These are phyloP conservation scores for Drosophila mojavensis DNA, from an alignment of 1,140 invertebrate genomes.

Conservation along the genomic window DNA sequence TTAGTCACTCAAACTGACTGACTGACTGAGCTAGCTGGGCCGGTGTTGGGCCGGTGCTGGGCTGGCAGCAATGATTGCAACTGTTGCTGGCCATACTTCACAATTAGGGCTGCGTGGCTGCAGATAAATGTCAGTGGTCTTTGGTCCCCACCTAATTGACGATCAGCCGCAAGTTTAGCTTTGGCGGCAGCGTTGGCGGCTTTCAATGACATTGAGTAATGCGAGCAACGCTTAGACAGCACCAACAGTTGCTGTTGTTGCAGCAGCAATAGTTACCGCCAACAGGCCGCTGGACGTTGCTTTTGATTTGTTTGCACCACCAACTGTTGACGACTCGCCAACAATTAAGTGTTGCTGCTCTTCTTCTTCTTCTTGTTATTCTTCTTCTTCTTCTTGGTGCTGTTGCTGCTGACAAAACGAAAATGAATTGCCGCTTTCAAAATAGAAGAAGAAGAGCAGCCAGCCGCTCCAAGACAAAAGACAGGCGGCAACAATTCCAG, in stretches of 20 bases:
- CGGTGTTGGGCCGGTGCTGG: conserved; percentile 18
- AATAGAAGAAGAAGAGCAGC: conserved; percentile 37
- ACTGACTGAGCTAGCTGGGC: conserved; percentile 6
- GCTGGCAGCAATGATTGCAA: conserved; percentile 31
- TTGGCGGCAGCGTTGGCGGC: conserved; percentile 55
- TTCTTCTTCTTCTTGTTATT: conserved; percentile 4
- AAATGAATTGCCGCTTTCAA: conserved; percentile 66
- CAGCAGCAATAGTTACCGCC: conserved; percentile 16
- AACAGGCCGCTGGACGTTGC: conserved; percentile 30
- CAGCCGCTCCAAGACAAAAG: conserved; percentile 23
- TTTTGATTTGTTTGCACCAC: conserved; percentile 65
- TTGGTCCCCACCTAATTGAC: conserved; percentile 68
- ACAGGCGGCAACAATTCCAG: conserved; percentile 47
- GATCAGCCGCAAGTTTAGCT: conserved; percentile 51
- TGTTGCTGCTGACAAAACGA: conserved; percentile 61
- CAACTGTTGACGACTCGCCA: conserved; percentile 64
- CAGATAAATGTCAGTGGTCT: conserved; percentile 55
- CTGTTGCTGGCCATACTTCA: conserved; percentile 42
- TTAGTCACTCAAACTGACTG: conserved; percentile 70
- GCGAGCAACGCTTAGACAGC: conserved; percentile 46
- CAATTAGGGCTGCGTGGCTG: conserved; percentile 50
- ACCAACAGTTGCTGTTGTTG: conserved; percentile 2
- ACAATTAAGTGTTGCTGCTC: conserved; percentile 59
- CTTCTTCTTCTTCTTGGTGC: conserved; percentile 29
- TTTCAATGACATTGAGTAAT: conserved; percentile 74